phyloP scores from a whole-genome alignment of 2,113 vertebrate genomes.

The Terrapene triunguis region DNA sequence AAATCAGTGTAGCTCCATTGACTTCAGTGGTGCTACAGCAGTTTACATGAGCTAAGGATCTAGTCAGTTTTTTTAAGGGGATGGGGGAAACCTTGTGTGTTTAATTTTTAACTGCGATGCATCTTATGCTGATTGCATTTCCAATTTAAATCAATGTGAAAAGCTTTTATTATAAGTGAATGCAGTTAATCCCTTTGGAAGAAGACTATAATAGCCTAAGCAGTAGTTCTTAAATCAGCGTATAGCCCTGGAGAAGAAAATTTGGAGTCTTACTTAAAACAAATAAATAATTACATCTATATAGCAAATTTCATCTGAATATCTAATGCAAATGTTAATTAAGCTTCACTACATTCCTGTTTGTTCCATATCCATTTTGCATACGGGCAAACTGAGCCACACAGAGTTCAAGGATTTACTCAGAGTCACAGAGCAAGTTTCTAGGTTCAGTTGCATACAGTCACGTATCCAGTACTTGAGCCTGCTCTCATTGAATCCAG shows the following conservation, averaged over 20 bases:
- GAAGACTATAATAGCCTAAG: neutral
- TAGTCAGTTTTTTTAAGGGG: neutral
- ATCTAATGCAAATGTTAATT: neutral
- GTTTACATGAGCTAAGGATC: neutral
- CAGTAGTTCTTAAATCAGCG: neutral
- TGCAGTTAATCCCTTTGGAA: neutral
- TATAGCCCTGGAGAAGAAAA: neutral
- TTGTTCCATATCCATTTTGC: neutral
- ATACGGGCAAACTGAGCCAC: neutral
- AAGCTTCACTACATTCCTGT: neutral
- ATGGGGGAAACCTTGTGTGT: neutral
- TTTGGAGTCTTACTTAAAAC: neutral
- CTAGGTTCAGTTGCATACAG: neutral
- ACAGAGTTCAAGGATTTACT: neutral
- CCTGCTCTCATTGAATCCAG: neutral
- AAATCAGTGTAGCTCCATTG: neutral
- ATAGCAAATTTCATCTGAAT: neutral
- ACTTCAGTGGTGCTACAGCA: neutral
- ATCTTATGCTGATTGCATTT: neutral
- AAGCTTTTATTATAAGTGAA: neutral
- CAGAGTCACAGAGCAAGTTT: neutral
- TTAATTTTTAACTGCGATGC: neutral
- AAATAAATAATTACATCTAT: neutral
- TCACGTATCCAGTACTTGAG: neutral
- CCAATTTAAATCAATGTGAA: neutral